These are phyloP conservation scores for Drosophila longiperda DNA, from an alignment of 2,888 invertebrate genomes.

Conservation along the genomic window DNA sequence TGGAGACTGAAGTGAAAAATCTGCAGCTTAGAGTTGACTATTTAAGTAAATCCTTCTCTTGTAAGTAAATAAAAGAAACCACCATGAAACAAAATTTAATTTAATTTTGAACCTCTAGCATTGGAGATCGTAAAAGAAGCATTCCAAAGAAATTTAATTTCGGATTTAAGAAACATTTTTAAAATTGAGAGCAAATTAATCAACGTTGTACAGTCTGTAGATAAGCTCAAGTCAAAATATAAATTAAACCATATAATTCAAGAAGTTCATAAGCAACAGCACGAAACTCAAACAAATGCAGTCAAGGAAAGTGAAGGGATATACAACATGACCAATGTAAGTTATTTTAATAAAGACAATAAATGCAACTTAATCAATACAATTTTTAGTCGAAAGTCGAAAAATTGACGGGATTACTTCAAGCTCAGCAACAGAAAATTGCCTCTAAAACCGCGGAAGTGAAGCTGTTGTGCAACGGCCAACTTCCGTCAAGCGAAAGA, in stretches of 20 bases:
- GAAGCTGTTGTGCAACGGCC: slow-evolving; percentile 43
- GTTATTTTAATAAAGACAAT: background rate
- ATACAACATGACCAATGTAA: slow-evolving; percentile 23
- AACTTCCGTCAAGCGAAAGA: slow-evolving; percentile 86
- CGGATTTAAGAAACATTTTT: slow-evolving; percentile 19
- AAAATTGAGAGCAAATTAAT: slow-evolving; percentile 33
- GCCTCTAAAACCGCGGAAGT: slow-evolving; percentile 35
- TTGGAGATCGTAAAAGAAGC: slow-evolving; percentile 25
- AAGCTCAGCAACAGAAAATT: slow-evolving; percentile 15
- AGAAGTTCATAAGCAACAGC: slow-evolving; percentile 25
- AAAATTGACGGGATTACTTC: slow-evolving; percentile 22
- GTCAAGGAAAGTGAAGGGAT: slow-evolving; percentile 41
- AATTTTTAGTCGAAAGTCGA: slow-evolving; percentile 24
- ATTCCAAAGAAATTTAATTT: slow-evolving; percentile 15
- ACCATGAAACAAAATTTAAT: background rate
- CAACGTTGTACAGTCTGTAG: background rate
- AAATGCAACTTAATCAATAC: background rate
- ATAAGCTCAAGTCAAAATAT: slow-evolving; percentile 3
- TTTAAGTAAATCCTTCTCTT: slow-evolving; percentile 45
- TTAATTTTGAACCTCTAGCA: slow-evolving; percentile 21
- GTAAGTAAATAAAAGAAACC: slow-evolving; percentile 47
- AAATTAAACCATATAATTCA: slow-evolving; percentile 14
- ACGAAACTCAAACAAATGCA: slow-evolving; percentile 33
- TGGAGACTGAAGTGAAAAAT: slow-evolving; percentile 57
- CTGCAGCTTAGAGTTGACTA: slow-evolving; percentile 53